Evolutionary conservation across 2,113 vertebrate genomes (phyloP).

Genomic region (Semnopithecus entellus): DNA sequence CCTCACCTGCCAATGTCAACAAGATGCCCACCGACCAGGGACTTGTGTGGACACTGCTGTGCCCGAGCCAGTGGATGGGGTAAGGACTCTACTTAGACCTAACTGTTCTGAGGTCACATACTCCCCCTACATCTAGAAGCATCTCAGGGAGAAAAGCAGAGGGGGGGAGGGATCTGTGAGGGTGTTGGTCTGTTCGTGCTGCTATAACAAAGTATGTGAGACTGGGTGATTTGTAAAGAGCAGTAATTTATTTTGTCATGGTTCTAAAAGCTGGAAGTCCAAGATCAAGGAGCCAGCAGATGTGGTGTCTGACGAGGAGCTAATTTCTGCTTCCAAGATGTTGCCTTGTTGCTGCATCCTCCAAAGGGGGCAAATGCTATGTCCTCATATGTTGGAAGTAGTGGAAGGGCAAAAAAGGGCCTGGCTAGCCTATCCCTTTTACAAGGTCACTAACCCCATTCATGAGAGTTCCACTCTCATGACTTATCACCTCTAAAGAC

Average conservation of each 20-base stretch:
- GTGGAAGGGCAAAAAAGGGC: background rate
- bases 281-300: background rate
- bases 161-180: background rate
- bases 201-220: background rate
- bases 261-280: background rate
- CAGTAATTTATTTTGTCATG: background rate
- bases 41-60: background rate
- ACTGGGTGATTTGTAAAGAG: background rate
- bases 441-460: background rate
- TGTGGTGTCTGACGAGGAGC: background rate
- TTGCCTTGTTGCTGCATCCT: background rate
- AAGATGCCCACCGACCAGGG: background rate
- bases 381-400: background rate
- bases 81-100: fast-evolving
- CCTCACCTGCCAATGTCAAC: background rate
- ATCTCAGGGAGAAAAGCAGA: background rate
- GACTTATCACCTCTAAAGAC: background rate
- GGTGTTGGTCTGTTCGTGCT: background rate
- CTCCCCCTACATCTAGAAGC: background rate
- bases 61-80: background rate
- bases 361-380: background rate
- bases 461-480: background rate
- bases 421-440: background rate
- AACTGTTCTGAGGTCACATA: background rate
- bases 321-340: no score